Evolutionary conservation across 2,797 vertebrate species (phyloP), one percentile per base, ranked within the genome.

Genomic region (Choloepus didactylus): DNA sequence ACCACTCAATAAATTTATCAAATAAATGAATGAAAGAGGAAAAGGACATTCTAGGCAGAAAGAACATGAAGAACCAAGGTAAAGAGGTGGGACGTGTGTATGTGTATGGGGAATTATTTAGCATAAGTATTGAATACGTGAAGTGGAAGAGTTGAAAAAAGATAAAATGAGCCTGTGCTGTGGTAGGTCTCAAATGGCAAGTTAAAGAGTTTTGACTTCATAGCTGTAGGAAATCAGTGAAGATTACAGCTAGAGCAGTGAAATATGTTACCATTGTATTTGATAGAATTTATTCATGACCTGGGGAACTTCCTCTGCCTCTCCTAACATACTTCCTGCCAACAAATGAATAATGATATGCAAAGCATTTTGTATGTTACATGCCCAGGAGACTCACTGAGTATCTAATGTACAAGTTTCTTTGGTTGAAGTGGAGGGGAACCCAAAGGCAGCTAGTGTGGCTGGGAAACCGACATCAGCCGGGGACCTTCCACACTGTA

Each of bases 291-390:
- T 92, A 83, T 85, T 92, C 72, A 56, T 27, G 76, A 25, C 76
- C 60, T 5, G 51, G 73, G 83, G 49, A 79, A 75, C 84, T 96
- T 95, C 92, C 87, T 94, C 41, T 84, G 59, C 76, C 51, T 64
- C 69, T 89, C 84, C 94, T 67, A 75, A 62, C 44, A 66, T 21
- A 60, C 93, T 97, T 97, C 85, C 93, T 94, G 87, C 72, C 69
- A 70, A 96, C 76, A 85, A 93, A 66, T 27, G 16, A 73, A 84
- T 93, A 59, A 59, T 35, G 69, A 91, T 93, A 94, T 88, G 82
- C 69, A 95, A 91, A 93, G 81, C 10, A n/a, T 66, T 95, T 93
- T 59, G 27, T 66, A n/a, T 66, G 31, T 83, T 46, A 12, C 25
- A 15, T 49, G 80, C 89, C 76, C 87, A 56, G 70, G 49, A 76